Evolutionary conservation across 2,113 vertebrate species (phyloP).

Genomic region (Silurus asotus): DNA sequence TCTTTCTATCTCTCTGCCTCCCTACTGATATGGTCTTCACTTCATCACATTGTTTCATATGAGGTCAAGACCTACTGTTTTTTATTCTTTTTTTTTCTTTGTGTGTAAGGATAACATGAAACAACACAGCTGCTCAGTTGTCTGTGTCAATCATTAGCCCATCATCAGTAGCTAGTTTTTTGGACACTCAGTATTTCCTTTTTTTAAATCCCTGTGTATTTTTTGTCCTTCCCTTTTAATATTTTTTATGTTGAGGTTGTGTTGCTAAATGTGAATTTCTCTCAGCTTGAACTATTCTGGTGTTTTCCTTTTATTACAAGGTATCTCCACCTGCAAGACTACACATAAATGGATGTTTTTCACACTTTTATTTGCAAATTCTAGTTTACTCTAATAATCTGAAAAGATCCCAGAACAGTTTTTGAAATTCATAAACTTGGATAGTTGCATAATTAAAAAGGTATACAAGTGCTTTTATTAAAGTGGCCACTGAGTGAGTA

Average conservation of each 20-base stretch:
- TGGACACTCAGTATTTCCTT: not conserved
- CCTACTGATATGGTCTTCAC: conserved; percentile 14
- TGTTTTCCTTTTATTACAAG: not conserved
- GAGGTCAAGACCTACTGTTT: conserved; percentile 32
- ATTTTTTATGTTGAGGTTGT: not conserved
- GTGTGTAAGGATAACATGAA: conserved; percentile 37
- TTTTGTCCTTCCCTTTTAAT: not conserved
- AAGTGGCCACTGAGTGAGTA: not conserved
- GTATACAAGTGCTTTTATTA: not conserved
- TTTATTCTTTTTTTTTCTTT: conserved; percentile 34
- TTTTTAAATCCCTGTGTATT: conserved; percentile 10
- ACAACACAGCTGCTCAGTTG: conserved; percentile 25
- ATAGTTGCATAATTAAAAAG: not conserved
- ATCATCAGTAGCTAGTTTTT: not conserved
- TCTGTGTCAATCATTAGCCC: conserved; percentile 28
- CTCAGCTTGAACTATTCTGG: not conserved
- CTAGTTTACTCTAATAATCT: not conserved
- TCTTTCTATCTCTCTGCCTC: not conserved
- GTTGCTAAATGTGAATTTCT: not conserved
- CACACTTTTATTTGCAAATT: not conserved
- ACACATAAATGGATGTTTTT: not conserved
- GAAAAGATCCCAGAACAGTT: not conserved
- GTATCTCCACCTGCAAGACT: not conserved
- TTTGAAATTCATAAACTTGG: not conserved
- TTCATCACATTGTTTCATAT: conserved; percentile 29